Base-by-base conservation (phyloP, 2,797 vertebrate species). In the Sebastes glaucus region DNA sequence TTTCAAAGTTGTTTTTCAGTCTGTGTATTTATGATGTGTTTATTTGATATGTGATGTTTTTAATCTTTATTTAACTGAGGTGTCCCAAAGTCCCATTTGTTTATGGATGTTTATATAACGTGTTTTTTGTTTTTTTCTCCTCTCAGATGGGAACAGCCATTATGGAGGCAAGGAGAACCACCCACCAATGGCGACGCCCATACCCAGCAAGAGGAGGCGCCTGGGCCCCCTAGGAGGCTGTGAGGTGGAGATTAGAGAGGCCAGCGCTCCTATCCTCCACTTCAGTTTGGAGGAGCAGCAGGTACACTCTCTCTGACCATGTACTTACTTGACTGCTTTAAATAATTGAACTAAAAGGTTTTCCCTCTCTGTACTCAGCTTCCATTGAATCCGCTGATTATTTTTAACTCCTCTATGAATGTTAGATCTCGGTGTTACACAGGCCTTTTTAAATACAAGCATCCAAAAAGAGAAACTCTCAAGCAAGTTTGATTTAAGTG, bases 131-230 rank as follows among this genome's bases (percentile, higher is more conserved):
- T 30, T 16, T 35, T 60, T 11, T 3, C 3, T 28, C 5, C 2
- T 74, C 71, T 73, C 89, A 96, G 95, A 91, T 85, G 85, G 30
- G 38, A 61, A 76, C 75, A 74, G 76, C 65, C 56, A 32, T 64
- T 65, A 61, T 4, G 74, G 38, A 85, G 89, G 83, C 30, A 95
- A 94, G 64, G 95, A 96, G 86, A 96, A 96, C 90, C 72, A 82
- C 85, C 86, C 81, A 33, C 81, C 78, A 22, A 7, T 38, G 18
- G 14, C 35, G 56, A 84, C 81, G 1, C 89, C 94, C 35, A 80
- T 88, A 28, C 78, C 84, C 71, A 89, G 75, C 20, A 96, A 95
- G 89, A 94, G 90, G 84, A 92, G 93, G 71, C 86, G 93, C 60
- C 52, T 91, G 71, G 90, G 74, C 61, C 80, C 84, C 49, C 56